Evolutionary conservation across 2,113 vertebrate species (phyloP), one percentile per base, ranked within the genome.

Genomic region (Leuciscus idus): DNA sequence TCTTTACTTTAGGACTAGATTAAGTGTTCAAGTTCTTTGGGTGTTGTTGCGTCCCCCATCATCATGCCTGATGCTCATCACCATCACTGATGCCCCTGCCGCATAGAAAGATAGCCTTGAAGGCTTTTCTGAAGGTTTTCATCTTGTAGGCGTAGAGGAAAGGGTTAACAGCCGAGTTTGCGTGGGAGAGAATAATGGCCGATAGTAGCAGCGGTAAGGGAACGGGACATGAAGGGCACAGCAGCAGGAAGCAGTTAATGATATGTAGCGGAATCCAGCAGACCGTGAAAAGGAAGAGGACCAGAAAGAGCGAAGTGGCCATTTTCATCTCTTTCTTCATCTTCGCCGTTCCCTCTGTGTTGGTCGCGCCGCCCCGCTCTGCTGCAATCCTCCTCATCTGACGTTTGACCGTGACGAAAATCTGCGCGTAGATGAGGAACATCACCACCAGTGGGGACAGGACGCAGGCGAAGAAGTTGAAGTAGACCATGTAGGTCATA

Each of bases 191-290:
- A 85, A 96, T 95, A 88, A 90, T 95, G 77, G 93, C 89, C 10
- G 92, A 74, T 52, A 95, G 92, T 30, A 92, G 93, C 72, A 95
- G 92, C 62, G 94, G 91, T 0, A 94, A 79, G 1, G 95, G 95
- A 48, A 95, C 92, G 0, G 88, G 86, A 36, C 93, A 94, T 1
- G 23, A 59, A 0, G 92, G 88, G 1, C 93, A 95, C 50, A 96
- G 92, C 61, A 96, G 88, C 86, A 95, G 93, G 86, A 95, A 91
- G 82, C 94, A 95, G 92, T 96, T 95, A 61, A 96, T 94, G 50
- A 95, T 50, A 74, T 96, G 94, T 30, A 96, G 93, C 0, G 95
- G 95, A 68, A 95, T 93, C 95, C 95, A 96, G 90, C 95, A 96
- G 81, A 91, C 15, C 0, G 94, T 90, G 87, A 93, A 92, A 39